Conservation (phyloP, 1,140 invertebrate species). For the Xylocopa sonorina region DNA sequence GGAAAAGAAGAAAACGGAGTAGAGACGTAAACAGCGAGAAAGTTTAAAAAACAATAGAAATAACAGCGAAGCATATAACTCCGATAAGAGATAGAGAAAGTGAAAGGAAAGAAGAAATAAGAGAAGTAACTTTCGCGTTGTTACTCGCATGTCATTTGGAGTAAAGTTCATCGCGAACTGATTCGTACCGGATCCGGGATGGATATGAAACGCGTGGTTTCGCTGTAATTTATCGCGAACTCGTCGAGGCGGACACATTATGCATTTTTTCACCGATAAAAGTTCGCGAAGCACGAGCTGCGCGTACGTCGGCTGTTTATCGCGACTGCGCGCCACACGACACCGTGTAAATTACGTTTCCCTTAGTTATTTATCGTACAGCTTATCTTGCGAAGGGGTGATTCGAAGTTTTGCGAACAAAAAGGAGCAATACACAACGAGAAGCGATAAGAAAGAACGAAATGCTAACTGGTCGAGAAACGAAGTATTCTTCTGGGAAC, state of each 20-base stretch:
- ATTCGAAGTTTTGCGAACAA: background rate
- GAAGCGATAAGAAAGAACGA: background rate
- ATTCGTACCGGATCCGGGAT: conserved; percentile 37
- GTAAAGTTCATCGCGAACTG: conserved; percentile 56
- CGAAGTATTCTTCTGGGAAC: background rate
- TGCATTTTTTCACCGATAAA: conserved; percentile 48
- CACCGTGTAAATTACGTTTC: conserved; percentile 28
- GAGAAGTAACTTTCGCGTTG: background rate
- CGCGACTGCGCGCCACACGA: conserved; percentile 62
- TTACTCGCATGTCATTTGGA: background rate
- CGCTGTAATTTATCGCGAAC: conserved; percentile 40
- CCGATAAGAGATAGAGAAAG: too few relatives aligned
- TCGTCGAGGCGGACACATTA: conserved; percentile 39
- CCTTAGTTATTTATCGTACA: background rate
- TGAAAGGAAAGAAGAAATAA: background rate
- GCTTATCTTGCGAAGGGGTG: background rate
- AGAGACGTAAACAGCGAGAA: too few relatives aligned
- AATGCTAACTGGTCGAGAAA: background rate
- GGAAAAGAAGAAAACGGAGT: too few relatives aligned
- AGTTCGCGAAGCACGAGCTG: conserved; percentile 54
- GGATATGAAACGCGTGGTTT: conserved; percentile 12
- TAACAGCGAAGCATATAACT: too few relatives aligned
- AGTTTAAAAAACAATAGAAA: too few relatives aligned
- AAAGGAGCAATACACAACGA: background rate
- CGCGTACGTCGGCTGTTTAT: conserved; percentile 62